Percentiles rank a stretch among this genome's conserved stretches.
Conservation (phyloP, 2,797 vertebrate species). For the Alca torda region DNA sequence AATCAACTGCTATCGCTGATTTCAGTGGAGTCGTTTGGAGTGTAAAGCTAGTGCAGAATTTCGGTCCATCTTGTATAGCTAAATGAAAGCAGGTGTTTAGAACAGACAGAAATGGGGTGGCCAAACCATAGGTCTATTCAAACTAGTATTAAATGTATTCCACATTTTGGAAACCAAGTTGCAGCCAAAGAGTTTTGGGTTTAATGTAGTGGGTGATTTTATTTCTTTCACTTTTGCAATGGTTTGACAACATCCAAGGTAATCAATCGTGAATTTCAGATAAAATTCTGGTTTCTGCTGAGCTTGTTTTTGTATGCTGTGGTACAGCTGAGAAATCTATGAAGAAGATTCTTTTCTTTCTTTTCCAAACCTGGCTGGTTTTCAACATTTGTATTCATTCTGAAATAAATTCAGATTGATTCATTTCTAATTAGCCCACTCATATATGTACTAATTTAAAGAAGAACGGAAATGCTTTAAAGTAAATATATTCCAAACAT, state of each 20-base stretch:
- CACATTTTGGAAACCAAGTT: not conserved
- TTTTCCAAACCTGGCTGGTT: not conserved
- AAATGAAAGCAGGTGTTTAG: constrained; percentile 38
- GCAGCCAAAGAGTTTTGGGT: not conserved
- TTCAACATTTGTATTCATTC: not conserved
- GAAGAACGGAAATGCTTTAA: not conserved
- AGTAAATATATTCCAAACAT: not conserved
- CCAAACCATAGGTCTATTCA: not conserved
- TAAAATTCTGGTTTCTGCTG: not conserved
- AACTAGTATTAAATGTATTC: constrained; percentile 9
- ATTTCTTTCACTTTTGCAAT: not conserved
- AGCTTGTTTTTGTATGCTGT: not conserved
- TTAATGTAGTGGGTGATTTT: not conserved
- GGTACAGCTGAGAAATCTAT: not conserved
- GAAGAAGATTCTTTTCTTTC: not conserved
- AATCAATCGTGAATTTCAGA: not conserved
- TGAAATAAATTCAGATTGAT: not conserved
- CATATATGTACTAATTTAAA: not conserved
- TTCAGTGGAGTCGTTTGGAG: not conserved
- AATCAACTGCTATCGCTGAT: not conserved
- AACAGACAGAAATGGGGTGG: not conserved
- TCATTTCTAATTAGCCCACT: not conserved
- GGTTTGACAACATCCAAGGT: not conserved
- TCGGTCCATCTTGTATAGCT: not conserved
- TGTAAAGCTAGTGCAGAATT: not conserved